phyloP scores from a whole-genome alignment of 2,113 vertebrate genomes.

The Oenanthe melanoleuca region DNA sequence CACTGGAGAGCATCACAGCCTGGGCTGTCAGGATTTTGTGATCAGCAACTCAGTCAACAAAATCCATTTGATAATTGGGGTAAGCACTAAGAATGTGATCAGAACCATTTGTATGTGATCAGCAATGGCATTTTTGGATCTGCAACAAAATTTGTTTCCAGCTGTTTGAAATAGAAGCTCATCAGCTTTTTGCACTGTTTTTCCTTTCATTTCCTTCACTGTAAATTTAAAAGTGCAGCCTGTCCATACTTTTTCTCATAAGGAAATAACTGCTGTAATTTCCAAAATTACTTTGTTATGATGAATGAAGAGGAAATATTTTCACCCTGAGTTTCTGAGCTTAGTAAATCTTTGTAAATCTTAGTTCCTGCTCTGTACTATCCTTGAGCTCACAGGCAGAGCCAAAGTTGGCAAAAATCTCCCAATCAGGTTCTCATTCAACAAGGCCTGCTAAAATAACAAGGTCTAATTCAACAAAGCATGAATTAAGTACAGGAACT shows the following conservation, averaged over 20 bases:
- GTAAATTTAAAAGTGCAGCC: background rate
- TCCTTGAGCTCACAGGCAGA: background rate
- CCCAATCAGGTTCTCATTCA: background rate
- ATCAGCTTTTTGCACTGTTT: background rate
- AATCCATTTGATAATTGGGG: conserved; percentile 85
- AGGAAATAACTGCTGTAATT: background rate
- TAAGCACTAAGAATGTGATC: conserved; percentile 33
- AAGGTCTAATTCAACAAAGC: background rate
- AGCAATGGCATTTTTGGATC: background rate
- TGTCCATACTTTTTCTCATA: fast-evolving
- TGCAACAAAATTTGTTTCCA: background rate
- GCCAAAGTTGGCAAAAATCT: background rate
- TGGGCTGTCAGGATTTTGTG: conserved; percentile 79
- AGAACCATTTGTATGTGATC: background rate
- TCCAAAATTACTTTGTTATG: background rate
- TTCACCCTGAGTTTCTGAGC: background rate
- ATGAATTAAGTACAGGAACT: background rate
- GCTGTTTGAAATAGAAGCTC: background rate
- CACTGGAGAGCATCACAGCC: conserved; percentile 79
- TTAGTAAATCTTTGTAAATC: background rate
- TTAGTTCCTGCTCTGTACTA: background rate
- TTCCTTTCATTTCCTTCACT: background rate
- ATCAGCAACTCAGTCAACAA: conserved; percentile 73
- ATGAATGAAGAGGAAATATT: background rate
- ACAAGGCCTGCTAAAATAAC: background rate